Evolutionary conservation across 2,888 invertebrate genomes (phyloP), one percentile per base, ranked within the genome.

Genomic region (Molorchus minor): DNA sequence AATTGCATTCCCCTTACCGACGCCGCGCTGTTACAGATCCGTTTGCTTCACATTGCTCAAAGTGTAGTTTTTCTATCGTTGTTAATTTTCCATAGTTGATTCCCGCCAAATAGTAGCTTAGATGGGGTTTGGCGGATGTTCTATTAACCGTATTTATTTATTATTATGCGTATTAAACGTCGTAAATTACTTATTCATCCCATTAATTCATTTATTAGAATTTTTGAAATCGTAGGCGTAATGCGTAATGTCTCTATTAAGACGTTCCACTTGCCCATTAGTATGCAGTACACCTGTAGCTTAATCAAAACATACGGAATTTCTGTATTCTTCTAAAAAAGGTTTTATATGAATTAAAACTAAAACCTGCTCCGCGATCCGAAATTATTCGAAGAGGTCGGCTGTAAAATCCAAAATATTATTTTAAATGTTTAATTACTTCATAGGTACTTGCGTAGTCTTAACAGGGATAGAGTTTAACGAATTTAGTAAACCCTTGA

Each of bases 401-500:
- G 56, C 68, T 70, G 45, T 69, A 74, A 41, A 43, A 10, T 3
- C 40, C 17, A 36, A 72, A 72, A 58, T 70, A 72, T 13, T 47
- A 13, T 19, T 55, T 33, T 1, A 73, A 16, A 29, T 49, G 64
- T 12, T 64, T 61, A 4, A 72, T 64, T 13, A 57, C 47, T 49
- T 67, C 65, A 10, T 56, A 49, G 10, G 69, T 43, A 8, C 57
- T 58, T n/a, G n/a, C 2, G 69, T 72, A 12, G 45, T 19, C 16
- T 35, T 55, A n/a, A 13, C 46, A 12, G 1, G 68, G 38, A 43
- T 70, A 71, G 0, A 75, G 30, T 43, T 66, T 67, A 1, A 66
- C 61, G 41, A 68, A 73, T 56, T 74, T 76, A 0, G 71, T 70
- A 43, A 74, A 74, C 0, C 54, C 59, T 47, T 75, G 71, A 4